Percentiles rank a stretch among this genome's conserved stretches.
phyloP scores from a whole-genome alignment of 2,797 vertebrate species.

The Scolopax bukidnonensis region DNA sequence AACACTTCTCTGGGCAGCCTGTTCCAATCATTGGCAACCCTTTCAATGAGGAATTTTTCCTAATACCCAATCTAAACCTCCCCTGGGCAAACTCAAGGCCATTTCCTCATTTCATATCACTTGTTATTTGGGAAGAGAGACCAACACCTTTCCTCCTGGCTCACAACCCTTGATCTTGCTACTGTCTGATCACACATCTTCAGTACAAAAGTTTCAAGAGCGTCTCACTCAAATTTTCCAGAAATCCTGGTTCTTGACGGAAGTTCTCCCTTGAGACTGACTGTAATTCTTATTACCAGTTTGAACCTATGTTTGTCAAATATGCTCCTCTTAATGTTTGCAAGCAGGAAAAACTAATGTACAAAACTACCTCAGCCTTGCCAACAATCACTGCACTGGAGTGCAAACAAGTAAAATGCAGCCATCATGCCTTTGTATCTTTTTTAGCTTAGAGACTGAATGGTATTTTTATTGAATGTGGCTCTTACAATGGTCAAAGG shows the following conservation, averaged over 20 bases:
- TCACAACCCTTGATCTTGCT: background rate
- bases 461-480: background rate
- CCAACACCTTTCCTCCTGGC: background rate
- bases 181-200: background rate
- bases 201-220: background rate
- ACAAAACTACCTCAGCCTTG: background rate
- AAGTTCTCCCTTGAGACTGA: background rate
- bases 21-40: background rate
- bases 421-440: background rate
- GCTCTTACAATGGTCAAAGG: background rate
- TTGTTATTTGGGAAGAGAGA: background rate
- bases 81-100: background rate
- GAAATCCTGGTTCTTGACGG: background rate
- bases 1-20: background rate
- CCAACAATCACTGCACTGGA: background rate
- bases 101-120: background rate
- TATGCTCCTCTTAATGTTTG: background rate
- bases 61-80: background rate
- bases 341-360: background rate
- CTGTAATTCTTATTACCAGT: background rate
- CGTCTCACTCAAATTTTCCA: background rate
- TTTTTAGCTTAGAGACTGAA: background rate
- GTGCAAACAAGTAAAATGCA: background rate
- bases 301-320: background rate
- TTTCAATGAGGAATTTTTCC: background rate